Evolutionary conservation across 2,797 vertebrate genomes (phyloP).

Genomic region (Peromyscus aztecus): DNA sequence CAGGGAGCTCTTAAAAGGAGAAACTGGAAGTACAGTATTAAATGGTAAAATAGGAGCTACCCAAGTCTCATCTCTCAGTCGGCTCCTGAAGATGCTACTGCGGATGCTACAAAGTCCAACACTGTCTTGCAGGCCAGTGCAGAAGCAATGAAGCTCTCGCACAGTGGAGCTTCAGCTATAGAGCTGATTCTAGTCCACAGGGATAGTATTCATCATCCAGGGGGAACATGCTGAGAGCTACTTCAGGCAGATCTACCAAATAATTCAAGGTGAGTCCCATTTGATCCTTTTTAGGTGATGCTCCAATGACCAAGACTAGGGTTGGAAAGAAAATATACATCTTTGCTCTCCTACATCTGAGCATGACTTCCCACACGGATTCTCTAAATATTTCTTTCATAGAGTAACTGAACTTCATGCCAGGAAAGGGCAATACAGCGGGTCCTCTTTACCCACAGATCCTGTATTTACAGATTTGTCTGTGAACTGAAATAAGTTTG

Average conservation of each 20-base stretch:
- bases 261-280: neutral
- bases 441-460: neutral
- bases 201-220: neutral
- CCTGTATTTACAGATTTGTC: neutral
- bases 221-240: neutral
- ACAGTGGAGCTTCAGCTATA: rapidly evolving
- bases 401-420: neutral
- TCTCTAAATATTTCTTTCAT: neutral
- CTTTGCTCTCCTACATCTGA: no score
- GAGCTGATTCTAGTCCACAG: no score
- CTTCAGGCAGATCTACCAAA: neutral
- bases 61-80: neutral
- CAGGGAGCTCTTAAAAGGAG: neutral
- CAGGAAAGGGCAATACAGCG: neutral
- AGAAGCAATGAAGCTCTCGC: neutral
- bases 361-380: neutral
- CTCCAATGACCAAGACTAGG: neutral
- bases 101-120: neutral
- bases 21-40: neutral
- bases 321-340: neutral
- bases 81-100: neutral
- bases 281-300: rapidly evolving
- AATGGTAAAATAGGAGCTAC: neutral
- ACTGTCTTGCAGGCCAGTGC: neutral
- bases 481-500: neutral